Base-by-base conservation (phyloP, 2,888 invertebrate species). In the Ophonus ardosiacus region DNA sequence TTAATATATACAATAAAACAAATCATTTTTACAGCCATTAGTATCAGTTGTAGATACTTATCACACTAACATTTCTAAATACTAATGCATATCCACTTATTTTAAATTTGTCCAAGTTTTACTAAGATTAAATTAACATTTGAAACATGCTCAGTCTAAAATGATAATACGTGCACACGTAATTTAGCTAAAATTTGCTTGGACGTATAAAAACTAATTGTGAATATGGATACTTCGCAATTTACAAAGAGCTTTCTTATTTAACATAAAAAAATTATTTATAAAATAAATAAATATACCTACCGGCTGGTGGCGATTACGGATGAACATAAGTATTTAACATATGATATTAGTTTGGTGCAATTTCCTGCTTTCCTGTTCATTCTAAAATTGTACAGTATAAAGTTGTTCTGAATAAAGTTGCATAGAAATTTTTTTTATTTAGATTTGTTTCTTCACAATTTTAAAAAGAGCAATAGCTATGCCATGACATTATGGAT, bases 41-140 rank as follows among this genome's bases (percentile, higher is more conserved):
- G 81, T 81, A 81, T 81, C 68, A 81, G 13, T 81, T 81, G 40
- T 65, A 61, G 82, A 82, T 82, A 71, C 68, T 61, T 74, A 83
- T 83, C 83, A 83, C 83, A 83, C 83, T 83, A 83, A 83, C 83
- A 83, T 83, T 82, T 61, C 24, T 38, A 76, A 40, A 63, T 13
- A 63, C 40, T 81, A 78, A 51, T 68, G 51, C 43, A 8, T 80
- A 80, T 38, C 38, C 80, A 80, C 13, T 43, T 61, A 80, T 63
- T 63, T 8, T 40, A 61, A 59, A 63, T 61, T 76, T 61, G 24
- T 40, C 78, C 51, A 78, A 51, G 78, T 15, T 38, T 24, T 31
- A 79, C 7, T 51, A 51, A 51, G 43, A 51, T 8, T 51, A 51
- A 51, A 51, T 51, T 51, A 51, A 51, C 4, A 31, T 13, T 51